A percentile compares a stretch with the other conserved stretches of the same genome.
phyloP scores from a whole-genome alignment of 2,797 vertebrate species.

The Capromys pilorides region DNA sequence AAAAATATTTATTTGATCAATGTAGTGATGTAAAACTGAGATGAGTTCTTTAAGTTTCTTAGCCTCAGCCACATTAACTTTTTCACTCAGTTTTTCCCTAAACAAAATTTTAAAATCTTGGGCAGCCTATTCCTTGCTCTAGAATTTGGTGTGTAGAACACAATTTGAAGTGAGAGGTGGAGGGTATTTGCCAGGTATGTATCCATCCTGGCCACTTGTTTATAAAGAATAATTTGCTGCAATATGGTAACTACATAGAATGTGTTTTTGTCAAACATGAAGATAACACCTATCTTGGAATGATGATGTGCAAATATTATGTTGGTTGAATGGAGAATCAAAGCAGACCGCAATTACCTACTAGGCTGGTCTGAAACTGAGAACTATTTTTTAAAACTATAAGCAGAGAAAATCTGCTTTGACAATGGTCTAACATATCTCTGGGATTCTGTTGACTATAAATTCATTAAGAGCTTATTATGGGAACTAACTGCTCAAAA shows the following conservation, averaged over 20 bases:
- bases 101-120: neutral
- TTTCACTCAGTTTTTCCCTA: neutral
- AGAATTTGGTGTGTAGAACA: neutral
- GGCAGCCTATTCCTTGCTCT: neutral
- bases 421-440: neutral
- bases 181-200: neutral
- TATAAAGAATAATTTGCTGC: conserved; percentile 6
- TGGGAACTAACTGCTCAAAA: neutral
- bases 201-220: neutral
- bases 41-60: neutral
- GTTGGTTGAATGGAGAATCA: neutral
- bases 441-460: neutral
- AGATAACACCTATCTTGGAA: neutral
- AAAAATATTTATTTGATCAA: neutral
- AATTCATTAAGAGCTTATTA: neutral
- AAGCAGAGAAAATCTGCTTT: conserved; percentile 8
- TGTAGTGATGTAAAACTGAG: neutral
- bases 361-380: neutral
- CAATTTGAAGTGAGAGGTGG: neutral
- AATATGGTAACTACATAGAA: neutral
- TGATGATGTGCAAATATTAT: neutral
- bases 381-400: neutral
- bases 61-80: neutral
- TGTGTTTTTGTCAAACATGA: neutral
- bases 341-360: neutral